Evolutionary conservation across 2,888 invertebrate species (phyloP), one percentile per base, ranked within the genome.

Genomic region (Monoplex corrugatus): DNA sequence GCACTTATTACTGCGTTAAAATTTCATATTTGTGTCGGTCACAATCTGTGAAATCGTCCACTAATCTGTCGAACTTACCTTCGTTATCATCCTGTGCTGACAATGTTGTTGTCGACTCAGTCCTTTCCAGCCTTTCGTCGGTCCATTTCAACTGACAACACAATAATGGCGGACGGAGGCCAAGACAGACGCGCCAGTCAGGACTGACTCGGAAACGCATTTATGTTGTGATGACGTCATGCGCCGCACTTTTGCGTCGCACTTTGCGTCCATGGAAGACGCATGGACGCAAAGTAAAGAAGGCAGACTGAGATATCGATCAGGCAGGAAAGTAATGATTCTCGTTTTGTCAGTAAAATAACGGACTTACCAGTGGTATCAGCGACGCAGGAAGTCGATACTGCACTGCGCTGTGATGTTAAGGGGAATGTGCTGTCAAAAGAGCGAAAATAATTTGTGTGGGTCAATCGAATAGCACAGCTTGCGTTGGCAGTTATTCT

Each of bases 141-240:
- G 28, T 43, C 78, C 78, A 80, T 80, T 80, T 80, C 78, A 43
- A 80, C 78, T 80, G 78, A 80, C 78, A 80, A 80, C 78, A 80
- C 78, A 80, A 80, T 80, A 80, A 80, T 80, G 78, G 78, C 78
- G 78, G 78, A 80, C 78, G 78, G 78, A 43, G 43, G 43, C 43
- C 78, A 43, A 43, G 78, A 80, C 78, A 80, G 78, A 80, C 78
- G 78, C 78, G 23, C 40, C 78, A 40, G 78, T 80, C 78, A 80
- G 78, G 35, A 80, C 78, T 80, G 78, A 80, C 78, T 80, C 78
- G 78, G 78, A 80, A 80, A 80, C 78, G 78, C 78, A 80, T 80
- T 80, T 80, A 80, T 80, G 78, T 80, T 32, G 40, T 28, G 40
- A 80, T 80, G 78, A 80, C 78, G 78, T 80, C 78, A 80, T 80